phyloP scores from a whole-genome alignment of 2,113 vertebrate genomes.

The Phylloscopus whistleri region DNA sequence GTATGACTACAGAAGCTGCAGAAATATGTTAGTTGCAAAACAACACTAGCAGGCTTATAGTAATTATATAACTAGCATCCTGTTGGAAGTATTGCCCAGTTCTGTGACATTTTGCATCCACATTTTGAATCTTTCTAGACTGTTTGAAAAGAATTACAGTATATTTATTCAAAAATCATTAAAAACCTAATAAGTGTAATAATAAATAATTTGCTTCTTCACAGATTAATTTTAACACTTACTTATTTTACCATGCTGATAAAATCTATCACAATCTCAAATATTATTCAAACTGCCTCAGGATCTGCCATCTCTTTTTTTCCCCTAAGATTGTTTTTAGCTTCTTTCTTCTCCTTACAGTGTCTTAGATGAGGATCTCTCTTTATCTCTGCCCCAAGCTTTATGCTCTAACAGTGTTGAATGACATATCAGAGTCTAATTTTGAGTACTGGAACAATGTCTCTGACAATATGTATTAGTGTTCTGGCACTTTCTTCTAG shows the following conservation, averaged over 20 bases:
- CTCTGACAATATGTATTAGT: neutral
- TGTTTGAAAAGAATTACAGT: neutral
- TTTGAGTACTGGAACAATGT: slow-evolving; percentile 8
- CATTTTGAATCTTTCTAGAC: neutral
- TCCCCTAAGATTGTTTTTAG: neutral
- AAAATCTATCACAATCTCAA: slow-evolving; percentile 5
- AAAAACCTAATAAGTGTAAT: neutral
- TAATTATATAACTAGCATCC: neutral
- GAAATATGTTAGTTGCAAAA: neutral
- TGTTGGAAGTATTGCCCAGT: neutral
- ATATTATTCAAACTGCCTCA: slow-evolving; percentile 18
- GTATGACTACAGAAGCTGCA: neutral
- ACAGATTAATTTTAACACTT: neutral
- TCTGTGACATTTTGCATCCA: neutral
- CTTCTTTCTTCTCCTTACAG: neutral
- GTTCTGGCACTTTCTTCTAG: neutral
- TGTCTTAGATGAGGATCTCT: slow-evolving; percentile 20
- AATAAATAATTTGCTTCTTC: slow-evolving; percentile 32
- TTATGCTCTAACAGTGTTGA: neutral
- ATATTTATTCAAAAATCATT: neutral
- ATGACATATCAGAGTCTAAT: slow-evolving; percentile 11
- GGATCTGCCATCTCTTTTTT: neutral
- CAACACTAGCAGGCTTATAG: neutral
- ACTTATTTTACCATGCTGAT: slow-evolving; percentile 9
- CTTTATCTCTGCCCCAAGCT: slow-evolving; percentile 21